Evolutionary conservation across 2,888 invertebrate species (phyloP).

Genomic region (Dione vanillae): DNA sequence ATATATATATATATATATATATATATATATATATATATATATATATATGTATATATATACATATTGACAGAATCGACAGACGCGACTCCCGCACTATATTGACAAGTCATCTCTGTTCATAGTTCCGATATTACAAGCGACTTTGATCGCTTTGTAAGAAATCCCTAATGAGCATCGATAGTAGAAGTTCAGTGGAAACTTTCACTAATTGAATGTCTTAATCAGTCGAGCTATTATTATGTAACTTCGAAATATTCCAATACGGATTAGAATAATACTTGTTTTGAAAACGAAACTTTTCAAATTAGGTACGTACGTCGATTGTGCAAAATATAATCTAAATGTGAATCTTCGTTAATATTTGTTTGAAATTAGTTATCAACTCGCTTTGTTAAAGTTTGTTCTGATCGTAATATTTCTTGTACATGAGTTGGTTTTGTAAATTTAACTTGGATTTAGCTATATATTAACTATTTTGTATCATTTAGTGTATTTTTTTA

Average conservation of each 20-base stretch:
- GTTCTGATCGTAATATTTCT: constrained; percentile 1
- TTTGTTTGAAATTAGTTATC: constrained; percentile 25
- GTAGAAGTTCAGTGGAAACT: constrained; percentile 51
- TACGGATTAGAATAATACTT: constrained; percentile 43
- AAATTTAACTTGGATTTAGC: background rate
- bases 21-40: too few relatives aligned
- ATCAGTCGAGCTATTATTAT: constrained; percentile 41
- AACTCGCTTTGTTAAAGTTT: constrained; percentile 9
- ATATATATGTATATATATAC: background rate
- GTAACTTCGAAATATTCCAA: constrained; percentile 41
- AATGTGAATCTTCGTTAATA: constrained; percentile 36
- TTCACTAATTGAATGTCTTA: constrained; percentile 50
- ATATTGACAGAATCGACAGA: background rate
- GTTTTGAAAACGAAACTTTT: constrained; percentile 43
- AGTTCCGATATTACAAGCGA: constrained; percentile 48
- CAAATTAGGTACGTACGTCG: constrained; percentile 41
- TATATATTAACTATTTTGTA: background rate
- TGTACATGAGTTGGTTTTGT: background rate
- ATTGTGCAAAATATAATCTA: constrained; percentile 33
- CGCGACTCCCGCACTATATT: constrained; percentile 1
- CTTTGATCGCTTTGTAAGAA: constrained; percentile 47
- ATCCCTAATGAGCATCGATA: constrained; percentile 54
- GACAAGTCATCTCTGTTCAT: constrained; percentile 38
- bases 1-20: too few relatives aligned
- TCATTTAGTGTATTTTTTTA: background rate